These are phyloP conservation scores for Cheilosia scutellata DNA, from an alignment of 2,888 invertebrate genomes.

Conservation along the genomic window DNA sequence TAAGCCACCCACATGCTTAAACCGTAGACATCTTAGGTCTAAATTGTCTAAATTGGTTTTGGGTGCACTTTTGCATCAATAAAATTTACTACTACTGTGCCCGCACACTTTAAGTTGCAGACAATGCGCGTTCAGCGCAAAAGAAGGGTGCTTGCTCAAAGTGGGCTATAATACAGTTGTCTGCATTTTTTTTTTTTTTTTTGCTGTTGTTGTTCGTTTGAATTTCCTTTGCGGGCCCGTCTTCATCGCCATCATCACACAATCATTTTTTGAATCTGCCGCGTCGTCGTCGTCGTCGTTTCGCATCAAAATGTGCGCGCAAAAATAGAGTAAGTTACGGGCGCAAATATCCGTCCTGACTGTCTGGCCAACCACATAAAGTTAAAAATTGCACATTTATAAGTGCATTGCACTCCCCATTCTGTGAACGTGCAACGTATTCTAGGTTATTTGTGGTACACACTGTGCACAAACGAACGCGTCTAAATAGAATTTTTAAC, in stretches of 20 bases:
- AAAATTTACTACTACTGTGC: not conserved
- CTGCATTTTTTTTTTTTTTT: too few relatives aligned
- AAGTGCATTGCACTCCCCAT: constrained; percentile 75
- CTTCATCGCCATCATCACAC: constrained; percentile 59
- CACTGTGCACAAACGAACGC: constrained; percentile 16
- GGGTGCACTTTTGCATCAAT: constrained; percentile 32
- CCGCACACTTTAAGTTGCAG: not conserved
- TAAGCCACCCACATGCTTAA: constrained; percentile 41
- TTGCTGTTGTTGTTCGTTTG: constrained; percentile 8
- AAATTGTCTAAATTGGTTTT: constrained; percentile 62
- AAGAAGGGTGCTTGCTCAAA: not conserved
- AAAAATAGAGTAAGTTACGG: constrained; percentile 76
- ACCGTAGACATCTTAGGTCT: constrained; percentile 8
- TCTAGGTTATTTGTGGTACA: constrained; percentile 74
- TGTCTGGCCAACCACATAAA: constrained; percentile 74
- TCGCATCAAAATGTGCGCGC: constrained; percentile 68
- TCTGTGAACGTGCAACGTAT: constrained; percentile 73
- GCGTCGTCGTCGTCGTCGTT: constrained; percentile 55
- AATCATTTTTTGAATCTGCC: constrained; percentile 53
- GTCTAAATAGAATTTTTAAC: constrained; percentile 61
- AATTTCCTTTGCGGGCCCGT: constrained; percentile 34
- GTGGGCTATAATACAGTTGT: constrained; percentile 17
- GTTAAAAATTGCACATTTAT: constrained; percentile 75
- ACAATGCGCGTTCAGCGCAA: not conserved
- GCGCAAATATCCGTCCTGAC: constrained; percentile 74